These are phyloP conservation scores for Silurus lanzhouensis DNA, from an alignment of 2,797 vertebrate genomes.

Conservation along the genomic window DNA sequence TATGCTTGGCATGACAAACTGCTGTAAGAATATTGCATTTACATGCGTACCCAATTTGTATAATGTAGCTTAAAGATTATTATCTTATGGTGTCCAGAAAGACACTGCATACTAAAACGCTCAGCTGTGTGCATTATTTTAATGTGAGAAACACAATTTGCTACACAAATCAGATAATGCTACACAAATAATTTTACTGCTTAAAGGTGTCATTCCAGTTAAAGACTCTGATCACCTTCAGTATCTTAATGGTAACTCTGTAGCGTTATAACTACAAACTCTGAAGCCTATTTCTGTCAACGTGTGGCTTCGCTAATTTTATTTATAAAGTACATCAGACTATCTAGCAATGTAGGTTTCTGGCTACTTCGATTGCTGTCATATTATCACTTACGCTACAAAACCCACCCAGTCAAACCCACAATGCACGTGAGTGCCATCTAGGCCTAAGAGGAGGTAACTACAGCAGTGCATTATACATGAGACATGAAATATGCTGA, in stretches of 20 bases:
- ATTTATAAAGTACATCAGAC: not conserved
- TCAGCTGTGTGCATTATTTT: not conserved
- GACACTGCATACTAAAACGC: too few species aligned
- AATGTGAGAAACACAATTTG: not conserved
- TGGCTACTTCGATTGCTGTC: not conserved
- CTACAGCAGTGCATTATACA: not conserved
- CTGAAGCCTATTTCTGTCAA: not conserved
- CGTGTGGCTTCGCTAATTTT: not conserved
- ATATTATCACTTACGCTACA: not conserved
- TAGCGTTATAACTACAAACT: not conserved
- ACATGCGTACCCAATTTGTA: not conserved
- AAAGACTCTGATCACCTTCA: not conserved
- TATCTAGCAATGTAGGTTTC: not conserved
- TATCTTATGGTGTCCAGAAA: too few species aligned
- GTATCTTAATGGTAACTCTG: not conserved
- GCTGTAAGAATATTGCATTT: not conserved
- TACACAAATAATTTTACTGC: too few species aligned
- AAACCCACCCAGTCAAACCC: not conserved
- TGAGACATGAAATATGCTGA: not conserved
- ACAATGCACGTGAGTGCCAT: slow-evolving; percentile 31
- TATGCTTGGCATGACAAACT: not conserved
- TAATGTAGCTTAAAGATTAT: not conserved
- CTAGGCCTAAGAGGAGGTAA: slow-evolving; percentile 13
- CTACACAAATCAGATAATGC: not conserved
- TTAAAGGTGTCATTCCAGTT: not conserved